Evolutionary conservation across 2,797 vertebrate genomes (phyloP).

Genomic region (Hybognathus amarus): DNA sequence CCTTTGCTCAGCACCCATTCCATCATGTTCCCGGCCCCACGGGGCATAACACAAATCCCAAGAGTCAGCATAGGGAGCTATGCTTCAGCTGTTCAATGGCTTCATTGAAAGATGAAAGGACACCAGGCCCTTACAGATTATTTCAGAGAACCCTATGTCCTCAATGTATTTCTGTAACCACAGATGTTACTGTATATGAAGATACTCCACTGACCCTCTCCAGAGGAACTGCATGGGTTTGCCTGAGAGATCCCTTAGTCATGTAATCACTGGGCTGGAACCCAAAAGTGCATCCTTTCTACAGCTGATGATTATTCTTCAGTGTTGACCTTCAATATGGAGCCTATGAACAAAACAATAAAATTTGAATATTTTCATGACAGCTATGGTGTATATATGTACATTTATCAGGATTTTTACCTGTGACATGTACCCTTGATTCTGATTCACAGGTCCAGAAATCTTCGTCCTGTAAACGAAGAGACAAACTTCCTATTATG

Average conservation of each 20-base stretch:
- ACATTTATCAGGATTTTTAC: constrained; percentile 47
- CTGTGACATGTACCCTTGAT: constrained; percentile 48
- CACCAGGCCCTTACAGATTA: constrained; percentile 37
- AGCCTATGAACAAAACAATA: constrained; percentile 57
- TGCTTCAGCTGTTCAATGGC: constrained; percentile 60
- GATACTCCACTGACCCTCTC: background rate
- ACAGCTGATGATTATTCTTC: background rate
- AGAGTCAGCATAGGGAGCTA: constrained; percentile 57
- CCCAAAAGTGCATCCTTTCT: background rate
- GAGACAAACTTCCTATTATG: background rate
- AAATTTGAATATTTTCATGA: background rate
- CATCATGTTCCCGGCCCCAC: background rate
- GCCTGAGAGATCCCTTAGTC: background rate
- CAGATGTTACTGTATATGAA: constrained; percentile 46
- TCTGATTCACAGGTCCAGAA: constrained; percentile 42
- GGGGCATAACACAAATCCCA: constrained; percentile 40
- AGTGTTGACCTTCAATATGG: constrained; percentile 7
- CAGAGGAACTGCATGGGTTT: background rate
- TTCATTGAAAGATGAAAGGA: constrained; percentile 59
- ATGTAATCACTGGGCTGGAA: background rate
- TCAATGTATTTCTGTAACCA: constrained; percentile 64
- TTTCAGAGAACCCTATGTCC: constrained; percentile 15
- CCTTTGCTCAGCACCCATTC: constrained; percentile 9
- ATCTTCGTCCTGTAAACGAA: constrained; percentile 66
- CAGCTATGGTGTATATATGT: background rate